Percentiles rank a stretch among this genome's conserved stretches.
phyloP scores from a whole-genome alignment of 2,113 vertebrate genomes.

The Phodopus roborovskii region DNA sequence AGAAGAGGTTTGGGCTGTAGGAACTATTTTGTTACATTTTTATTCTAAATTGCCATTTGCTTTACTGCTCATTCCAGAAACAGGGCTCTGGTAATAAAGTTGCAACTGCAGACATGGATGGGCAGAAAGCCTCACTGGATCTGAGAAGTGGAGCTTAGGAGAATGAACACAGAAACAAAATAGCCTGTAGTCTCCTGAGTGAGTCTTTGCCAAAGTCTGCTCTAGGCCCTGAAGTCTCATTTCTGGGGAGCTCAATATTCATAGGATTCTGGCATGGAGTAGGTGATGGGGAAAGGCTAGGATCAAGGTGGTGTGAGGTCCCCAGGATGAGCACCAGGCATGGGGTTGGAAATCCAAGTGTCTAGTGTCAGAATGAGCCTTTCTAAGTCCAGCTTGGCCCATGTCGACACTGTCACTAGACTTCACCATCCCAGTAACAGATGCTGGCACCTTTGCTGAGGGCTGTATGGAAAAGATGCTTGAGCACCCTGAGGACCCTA shows the following conservation, averaged over 20 bases:
- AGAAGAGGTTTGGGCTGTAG: background rate
- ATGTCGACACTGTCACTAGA: background rate
- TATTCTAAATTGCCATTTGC: background rate
- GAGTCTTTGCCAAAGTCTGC: rapidly evolving
- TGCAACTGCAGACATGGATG: background rate
- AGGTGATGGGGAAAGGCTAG: background rate
- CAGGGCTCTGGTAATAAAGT: background rate
- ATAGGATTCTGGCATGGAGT: background rate
- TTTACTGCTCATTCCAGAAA: background rate
- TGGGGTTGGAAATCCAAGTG: background rate
- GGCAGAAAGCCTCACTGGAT: background rate
- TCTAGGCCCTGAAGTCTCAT: rapidly evolving
- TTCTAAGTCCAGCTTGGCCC: background rate
- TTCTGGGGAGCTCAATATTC: background rate
- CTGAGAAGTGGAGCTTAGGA: too few relatives aligned
- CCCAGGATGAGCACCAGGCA: background rate
- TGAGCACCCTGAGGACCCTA: background rate
- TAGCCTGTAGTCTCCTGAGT: background rate
- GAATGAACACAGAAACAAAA: background rate
- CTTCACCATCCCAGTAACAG: background rate
- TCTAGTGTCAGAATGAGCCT: background rate
- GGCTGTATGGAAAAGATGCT: background rate
- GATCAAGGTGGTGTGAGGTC: background rate
- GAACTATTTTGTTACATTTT: background rate
- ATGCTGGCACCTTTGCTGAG: rapidly evolving